These are phyloP conservation scores for Neelides sp. DNA, from an alignment of 1,140 invertebrate species.

Conservation along the genomic window DNA sequence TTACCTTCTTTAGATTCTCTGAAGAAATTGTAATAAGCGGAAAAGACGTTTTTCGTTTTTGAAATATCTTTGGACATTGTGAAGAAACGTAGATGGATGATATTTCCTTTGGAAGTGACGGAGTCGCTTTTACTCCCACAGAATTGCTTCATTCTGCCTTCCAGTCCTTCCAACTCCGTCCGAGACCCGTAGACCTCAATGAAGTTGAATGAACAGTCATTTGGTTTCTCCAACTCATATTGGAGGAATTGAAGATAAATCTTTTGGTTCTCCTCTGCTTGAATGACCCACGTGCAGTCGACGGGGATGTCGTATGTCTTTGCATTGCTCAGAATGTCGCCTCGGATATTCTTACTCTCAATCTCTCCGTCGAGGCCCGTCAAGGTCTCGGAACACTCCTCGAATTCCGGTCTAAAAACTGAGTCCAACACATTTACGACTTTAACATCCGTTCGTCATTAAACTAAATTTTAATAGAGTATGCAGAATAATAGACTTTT, in stretches of 20 bases:
- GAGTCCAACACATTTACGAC: slow-evolving; percentile 13
- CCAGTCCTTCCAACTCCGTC: slow-evolving; percentile 43
- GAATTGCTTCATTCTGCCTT: slow-evolving; percentile 50
- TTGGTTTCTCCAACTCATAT: slow-evolving; percentile 57
- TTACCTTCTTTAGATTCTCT: slow-evolving; percentile 41
- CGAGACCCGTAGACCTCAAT: slow-evolving; percentile 58
- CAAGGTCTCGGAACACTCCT: slow-evolving; percentile 42
- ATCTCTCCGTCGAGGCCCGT: slow-evolving; percentile 38
- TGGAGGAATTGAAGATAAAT: slow-evolving; percentile 56
- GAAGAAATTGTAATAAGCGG: slow-evolving; percentile 57
- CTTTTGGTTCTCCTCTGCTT: slow-evolving; percentile 52
- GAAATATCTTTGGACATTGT: slow-evolving; percentile 44
- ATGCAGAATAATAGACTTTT: too few relatives aligned
- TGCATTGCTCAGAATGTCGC: slow-evolving; percentile 40
- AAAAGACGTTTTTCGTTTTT: slow-evolving; percentile 42
- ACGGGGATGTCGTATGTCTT: slow-evolving; percentile 48
- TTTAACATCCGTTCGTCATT: too few relatives aligned
- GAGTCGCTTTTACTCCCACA: slow-evolving; percentile 66
- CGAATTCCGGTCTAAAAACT: slow-evolving; percentile 40
- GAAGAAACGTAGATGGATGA: slow-evolving; percentile 57
- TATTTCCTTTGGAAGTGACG: slow-evolving; percentile 46
- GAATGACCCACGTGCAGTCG: slow-evolving; percentile 70
- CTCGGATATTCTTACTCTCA: slow-evolving; percentile 1
- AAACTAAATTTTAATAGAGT: too few relatives aligned
- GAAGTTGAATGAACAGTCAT: slow-evolving; percentile 71